A percentile compares a stretch with the other conserved stretches of the same genome.
Conservation (phyloP, 2,888 invertebrate species). For the Habrosyne pyritoides region DNA sequence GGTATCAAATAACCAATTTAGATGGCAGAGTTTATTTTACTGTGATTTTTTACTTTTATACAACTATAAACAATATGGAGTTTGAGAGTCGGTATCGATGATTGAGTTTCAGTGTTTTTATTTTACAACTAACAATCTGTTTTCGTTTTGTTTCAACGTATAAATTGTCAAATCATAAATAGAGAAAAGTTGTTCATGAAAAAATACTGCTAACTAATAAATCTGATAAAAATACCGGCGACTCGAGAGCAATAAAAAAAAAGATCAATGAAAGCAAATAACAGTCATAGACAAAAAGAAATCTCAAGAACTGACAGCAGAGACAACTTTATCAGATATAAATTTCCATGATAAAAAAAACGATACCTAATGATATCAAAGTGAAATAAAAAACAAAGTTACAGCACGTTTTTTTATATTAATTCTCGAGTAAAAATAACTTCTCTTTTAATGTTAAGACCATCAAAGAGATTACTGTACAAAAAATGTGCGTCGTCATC, state of each 20-base stretch:
- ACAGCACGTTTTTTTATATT: conserved; percentile 4
- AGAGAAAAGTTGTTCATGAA: too few relatives aligned
- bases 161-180: too few relatives aligned
- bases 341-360: conserved; percentile 3
- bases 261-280: background rate
- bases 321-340: conserved; percentile 3
- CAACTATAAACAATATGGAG: background rate
- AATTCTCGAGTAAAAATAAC: conserved; percentile 11
- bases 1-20: background rate
- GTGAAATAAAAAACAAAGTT: background rate
- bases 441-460: conserved; percentile 38
- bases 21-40: background rate
- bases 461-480: conserved; percentile 53
- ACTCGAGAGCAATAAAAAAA: too few relatives aligned
- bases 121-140: background rate
- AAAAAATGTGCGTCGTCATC: conserved; percentile 45
- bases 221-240: too few relatives aligned
- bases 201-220: too few relatives aligned
- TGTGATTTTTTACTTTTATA: background rate
- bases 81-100: background rate
- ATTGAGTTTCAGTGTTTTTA: background rate
- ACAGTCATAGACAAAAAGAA: background rate
- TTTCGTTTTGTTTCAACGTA: background rate
- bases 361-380: conserved; percentile 3
- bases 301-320: conserved; percentile 5